These are phyloP conservation scores for Megaleporinus macrocephalus DNA, from an alignment of 2,113 vertebrate species.

Conservation along the genomic window DNA sequence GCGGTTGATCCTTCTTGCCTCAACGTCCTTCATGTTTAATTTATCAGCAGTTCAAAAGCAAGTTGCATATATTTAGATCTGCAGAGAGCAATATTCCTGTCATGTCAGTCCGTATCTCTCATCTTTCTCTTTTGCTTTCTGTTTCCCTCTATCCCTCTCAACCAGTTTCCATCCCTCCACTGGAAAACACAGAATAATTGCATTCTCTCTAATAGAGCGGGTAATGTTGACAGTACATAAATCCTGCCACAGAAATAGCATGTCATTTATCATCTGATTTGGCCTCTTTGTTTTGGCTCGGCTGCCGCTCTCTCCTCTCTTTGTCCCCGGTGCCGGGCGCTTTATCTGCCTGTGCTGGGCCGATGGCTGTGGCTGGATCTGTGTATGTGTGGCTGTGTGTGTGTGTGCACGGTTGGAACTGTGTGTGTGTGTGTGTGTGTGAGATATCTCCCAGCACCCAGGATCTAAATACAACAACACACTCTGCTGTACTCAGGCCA, in stretches of 20 bases:
- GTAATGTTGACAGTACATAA: slow-evolving; percentile 85
- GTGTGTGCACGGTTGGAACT: not conserved
- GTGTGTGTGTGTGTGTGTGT: not conserved
- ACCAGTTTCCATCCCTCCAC: slow-evolving; percentile 24
- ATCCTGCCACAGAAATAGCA: slow-evolving; percentile 79
- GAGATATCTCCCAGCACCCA: slow-evolving; percentile 25
- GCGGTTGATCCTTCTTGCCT: slow-evolving; percentile 71
- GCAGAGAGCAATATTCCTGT: slow-evolving; percentile 67
- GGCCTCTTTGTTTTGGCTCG: slow-evolving; percentile 72
- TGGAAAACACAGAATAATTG: slow-evolving; percentile 76
- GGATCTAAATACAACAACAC: slow-evolving; percentile 20
- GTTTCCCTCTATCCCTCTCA: slow-evolving; percentile 41
- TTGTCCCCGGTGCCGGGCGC: not conserved
- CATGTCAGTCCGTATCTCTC: slow-evolving; percentile 57
- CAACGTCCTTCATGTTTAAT: slow-evolving; percentile 77
- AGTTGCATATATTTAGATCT: slow-evolving; percentile 76
- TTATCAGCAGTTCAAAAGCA: slow-evolving; percentile 75
- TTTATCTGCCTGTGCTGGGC: slow-evolving; percentile 19
- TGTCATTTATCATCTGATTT: slow-evolving; percentile 81
- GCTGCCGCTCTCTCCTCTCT: slow-evolving; percentile 58
- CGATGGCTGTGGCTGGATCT: not conserved
- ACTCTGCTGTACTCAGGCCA: not conserved
- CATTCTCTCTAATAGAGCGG: slow-evolving; percentile 79
- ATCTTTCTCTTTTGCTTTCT: slow-evolving; percentile 47
- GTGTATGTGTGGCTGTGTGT: not conserved